Conservation (phyloP, 2,888 invertebrate species). For the Theodoxus fluviatilis region DNA sequence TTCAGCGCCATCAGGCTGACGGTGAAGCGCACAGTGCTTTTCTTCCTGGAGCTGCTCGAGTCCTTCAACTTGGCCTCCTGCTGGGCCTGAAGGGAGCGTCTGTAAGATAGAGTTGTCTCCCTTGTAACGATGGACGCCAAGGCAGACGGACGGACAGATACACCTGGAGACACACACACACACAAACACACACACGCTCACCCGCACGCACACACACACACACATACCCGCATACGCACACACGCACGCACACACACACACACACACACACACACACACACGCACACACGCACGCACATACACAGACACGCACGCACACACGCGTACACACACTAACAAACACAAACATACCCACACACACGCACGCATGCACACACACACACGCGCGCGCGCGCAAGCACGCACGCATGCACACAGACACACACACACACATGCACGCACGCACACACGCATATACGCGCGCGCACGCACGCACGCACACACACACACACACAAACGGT, state of each 20-base stretch:
- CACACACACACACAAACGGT: too few relatives aligned
- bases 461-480: too few relatives aligned
- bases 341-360: background rate
- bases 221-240: background rate
- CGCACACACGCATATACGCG: too few relatives aligned
- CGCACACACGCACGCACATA: background rate
- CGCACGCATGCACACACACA: too few relatives aligned
- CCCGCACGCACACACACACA: too few relatives aligned
- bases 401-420: too few relatives aligned
- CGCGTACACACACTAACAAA: background rate
- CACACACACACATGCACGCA: too few relatives aligned
- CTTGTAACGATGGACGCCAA: background rate
- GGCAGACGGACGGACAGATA: too few relatives aligned
- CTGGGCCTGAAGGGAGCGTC: slow-evolving; percentile 62
- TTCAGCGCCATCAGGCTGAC: slow-evolving; percentile 51
- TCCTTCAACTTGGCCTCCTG: slow-evolving; percentile 61
- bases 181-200: too few relatives aligned
- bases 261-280: slow-evolving; percentile 13
- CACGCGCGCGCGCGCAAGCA: too few relatives aligned
- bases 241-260: background rate
- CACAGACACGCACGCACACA: background rate
- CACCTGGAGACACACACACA: too few relatives aligned
- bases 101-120: slow-evolving; percentile 31
- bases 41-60: slow-evolving; percentile 43
- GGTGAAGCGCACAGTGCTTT: slow-evolving; percentile 42